Evolutionary conservation across 2,113 vertebrate species (phyloP).

Genomic region (Capra hircus): DNA sequence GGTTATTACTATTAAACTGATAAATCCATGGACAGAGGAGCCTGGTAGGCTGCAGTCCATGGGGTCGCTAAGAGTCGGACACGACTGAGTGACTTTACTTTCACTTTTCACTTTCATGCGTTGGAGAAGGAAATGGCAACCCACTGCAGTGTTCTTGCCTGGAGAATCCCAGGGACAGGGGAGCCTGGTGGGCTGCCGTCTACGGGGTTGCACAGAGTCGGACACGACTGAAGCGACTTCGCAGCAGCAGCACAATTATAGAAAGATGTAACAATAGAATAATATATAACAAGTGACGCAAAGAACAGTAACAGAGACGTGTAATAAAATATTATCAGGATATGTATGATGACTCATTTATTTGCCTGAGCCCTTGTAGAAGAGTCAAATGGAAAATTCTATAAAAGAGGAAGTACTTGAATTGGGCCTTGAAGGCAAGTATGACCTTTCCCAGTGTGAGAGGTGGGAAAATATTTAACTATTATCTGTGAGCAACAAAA

Average conservation of each 20-base stretch:
- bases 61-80: no score
- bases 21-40: no score
- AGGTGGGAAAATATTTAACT: background rate
- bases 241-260: background rate
- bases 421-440: background rate
- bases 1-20: background rate
- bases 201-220: no score
- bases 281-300: background rate
- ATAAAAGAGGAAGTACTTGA: background rate
- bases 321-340: background rate
- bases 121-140: no score
- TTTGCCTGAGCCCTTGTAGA: background rate
- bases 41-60: no score
- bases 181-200: no score
- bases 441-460: background rate
- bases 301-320: background rate
- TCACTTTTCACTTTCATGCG: no score
- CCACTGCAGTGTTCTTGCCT: no score
- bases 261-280: background rate
- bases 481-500: background rate
- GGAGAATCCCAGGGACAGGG: no score
- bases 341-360: background rate
- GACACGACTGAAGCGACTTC: no score
- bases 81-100: no score
- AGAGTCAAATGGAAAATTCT: background rate